Evolutionary conservation across 2,113 vertebrate species (phyloP).

Genomic region (Nipponia nippon): DNA sequence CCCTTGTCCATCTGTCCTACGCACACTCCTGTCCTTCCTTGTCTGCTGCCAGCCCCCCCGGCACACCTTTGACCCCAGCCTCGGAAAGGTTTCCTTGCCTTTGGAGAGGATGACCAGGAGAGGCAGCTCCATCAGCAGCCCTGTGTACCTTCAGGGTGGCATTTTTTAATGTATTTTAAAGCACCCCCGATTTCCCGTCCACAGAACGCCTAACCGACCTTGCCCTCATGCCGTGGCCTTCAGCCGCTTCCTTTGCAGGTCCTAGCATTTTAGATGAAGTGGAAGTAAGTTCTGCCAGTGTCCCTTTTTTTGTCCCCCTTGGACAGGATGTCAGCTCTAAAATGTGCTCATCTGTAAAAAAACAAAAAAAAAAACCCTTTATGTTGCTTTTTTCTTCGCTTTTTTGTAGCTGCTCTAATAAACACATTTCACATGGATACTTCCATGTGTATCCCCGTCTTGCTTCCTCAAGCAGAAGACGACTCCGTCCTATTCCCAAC

Average conservation of each 20-base stretch:
- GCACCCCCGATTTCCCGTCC: background rate
- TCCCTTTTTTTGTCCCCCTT: too few relatives aligned
- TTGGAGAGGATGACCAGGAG: background rate
- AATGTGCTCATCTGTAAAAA: fast-evolving
- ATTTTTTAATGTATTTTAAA: background rate
- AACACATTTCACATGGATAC: fast-evolving
- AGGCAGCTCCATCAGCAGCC: background rate
- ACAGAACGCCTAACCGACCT: fast-evolving
- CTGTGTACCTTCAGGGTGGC: background rate
- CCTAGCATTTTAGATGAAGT: background rate
- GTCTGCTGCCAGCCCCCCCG: background rate
- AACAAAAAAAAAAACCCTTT: fast-evolving
- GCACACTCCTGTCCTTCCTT: background rate
- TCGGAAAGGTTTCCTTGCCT: background rate
- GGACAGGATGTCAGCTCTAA: background rate
- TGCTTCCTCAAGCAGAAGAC: background rate
- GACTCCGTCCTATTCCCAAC: fast-evolving
- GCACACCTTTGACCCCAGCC: fast-evolving
- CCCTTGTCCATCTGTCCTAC: background rate
- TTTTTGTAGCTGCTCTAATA: background rate
- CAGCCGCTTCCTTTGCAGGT: background rate
- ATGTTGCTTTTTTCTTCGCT: background rate
- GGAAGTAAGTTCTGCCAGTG: too few relatives aligned
- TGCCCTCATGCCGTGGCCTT: fast-evolving
- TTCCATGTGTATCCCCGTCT: too few relatives aligned